Conservation (phyloP, 2,888 invertebrate genomes). For the Saturnia pavonia region DNA sequence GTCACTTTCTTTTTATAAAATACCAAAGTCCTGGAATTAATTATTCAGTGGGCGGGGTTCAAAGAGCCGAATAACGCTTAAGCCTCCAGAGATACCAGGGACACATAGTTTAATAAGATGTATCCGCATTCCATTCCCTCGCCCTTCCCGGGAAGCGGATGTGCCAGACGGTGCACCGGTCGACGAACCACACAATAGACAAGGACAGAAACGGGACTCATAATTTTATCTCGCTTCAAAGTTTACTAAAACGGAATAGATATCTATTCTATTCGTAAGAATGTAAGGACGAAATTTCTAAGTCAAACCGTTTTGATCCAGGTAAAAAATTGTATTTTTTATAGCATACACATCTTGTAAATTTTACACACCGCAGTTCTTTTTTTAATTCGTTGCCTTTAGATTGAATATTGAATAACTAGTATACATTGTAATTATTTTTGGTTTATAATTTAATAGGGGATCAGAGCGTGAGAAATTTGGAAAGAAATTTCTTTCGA, state of each 20-base stretch:
- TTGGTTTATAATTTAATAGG: slow-evolving; percentile 61
- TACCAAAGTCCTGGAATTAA: too few relatives aligned
- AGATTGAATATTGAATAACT: slow-evolving; percentile 36
- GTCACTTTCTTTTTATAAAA: too few relatives aligned
- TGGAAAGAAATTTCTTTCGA: slow-evolving; percentile 78
- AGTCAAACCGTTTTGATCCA: slow-evolving; percentile 39
- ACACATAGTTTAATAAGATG: slow-evolving; percentile 46
- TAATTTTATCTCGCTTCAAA: slow-evolving; percentile 42
- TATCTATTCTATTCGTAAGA: slow-evolving; percentile 23
- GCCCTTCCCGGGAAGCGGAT: slow-evolving; percentile 53
- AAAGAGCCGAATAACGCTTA: slow-evolving; percentile 32
- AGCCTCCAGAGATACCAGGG: slow-evolving; percentile 72
- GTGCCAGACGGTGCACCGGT: slow-evolving; percentile 51
- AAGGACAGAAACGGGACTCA: slow-evolving; percentile 67
- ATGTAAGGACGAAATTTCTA: slow-evolving; percentile 29
- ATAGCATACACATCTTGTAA: slow-evolving; percentile 27
- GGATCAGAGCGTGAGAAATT: slow-evolving; percentile 79
- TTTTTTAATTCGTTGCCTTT: slow-evolving; percentile 25
- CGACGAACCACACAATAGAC: slow-evolving; percentile 57
- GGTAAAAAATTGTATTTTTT: slow-evolving; percentile 45
- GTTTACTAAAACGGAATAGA: slow-evolving; percentile 18
- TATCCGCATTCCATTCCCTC: slow-evolving; percentile 60
- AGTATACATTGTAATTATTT: slow-evolving; percentile 28
- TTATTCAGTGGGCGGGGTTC: background rate
- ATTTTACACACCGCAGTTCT: slow-evolving; percentile 28